A percentile compares a stretch with the other conserved stretches of the same genome.
Evolutionary conservation across 2,888 invertebrate species (phyloP).

Genomic region (Terebella lapidaria): DNA sequence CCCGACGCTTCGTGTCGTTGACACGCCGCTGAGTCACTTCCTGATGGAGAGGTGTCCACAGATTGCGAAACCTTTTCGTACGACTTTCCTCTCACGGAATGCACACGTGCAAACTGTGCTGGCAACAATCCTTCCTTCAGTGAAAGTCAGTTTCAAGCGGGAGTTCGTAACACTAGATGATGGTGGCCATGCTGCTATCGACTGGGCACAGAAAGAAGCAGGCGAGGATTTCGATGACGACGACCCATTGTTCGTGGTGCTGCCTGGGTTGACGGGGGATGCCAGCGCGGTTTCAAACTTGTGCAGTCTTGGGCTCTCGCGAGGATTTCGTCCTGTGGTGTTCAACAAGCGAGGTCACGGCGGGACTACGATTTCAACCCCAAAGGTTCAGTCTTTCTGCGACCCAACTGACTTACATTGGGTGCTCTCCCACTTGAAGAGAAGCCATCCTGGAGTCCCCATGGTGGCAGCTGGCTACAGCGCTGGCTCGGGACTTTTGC

Average conservation of each 20-base stretch:
- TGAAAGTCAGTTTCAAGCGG: slow-evolving; percentile 25
- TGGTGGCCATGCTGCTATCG: slow-evolving; percentile 39
- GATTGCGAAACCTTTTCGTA: too few relatives aligned
- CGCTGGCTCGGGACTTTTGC: slow-evolving; percentile 34
- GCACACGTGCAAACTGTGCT: slow-evolving; percentile 39
- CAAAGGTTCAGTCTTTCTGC: slow-evolving; percentile 36
- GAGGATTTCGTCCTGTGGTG: slow-evolving; percentile 37
- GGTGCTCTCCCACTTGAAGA: slow-evolving; percentile 35
- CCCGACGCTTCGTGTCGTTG: too few relatives aligned
- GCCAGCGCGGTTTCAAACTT: slow-evolving; percentile 28
- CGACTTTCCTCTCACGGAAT: too few relatives aligned
- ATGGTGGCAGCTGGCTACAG: slow-evolving; percentile 37
- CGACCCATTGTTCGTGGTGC: slow-evolving; percentile 28
- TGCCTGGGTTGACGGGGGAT: slow-evolving; percentile 37
- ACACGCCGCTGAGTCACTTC: too few relatives aligned
- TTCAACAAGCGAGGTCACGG: slow-evolving; percentile 43
- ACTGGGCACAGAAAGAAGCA: slow-evolving; percentile 32
- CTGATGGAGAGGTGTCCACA: too few relatives aligned
- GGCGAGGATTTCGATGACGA: background rate
- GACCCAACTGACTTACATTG: slow-evolving; percentile 41
- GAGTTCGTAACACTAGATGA: slow-evolving; percentile 42
- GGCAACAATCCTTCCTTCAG: slow-evolving; percentile 22
- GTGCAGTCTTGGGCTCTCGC: slow-evolving; percentile 29
- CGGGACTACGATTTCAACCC: slow-evolving; percentile 34
- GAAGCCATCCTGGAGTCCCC: slow-evolving; percentile 28